Evolutionary conservation across 2,113 vertebrate species (phyloP).

Genomic region (Apus apus): DNA sequence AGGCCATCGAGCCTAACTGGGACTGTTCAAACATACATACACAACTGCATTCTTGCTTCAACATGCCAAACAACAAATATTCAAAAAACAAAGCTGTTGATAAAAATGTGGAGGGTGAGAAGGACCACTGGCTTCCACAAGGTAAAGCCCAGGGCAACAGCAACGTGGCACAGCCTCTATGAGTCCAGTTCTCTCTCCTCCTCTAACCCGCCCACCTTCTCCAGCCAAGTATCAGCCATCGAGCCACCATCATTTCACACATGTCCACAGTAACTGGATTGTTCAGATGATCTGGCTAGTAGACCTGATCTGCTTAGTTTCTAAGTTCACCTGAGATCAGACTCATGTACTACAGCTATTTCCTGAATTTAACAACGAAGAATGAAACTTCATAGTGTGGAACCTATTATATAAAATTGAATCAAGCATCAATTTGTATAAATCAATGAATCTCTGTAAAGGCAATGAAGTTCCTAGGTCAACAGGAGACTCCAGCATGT

Average conservation of each 20-base stretch:
- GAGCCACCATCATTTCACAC: neutral
- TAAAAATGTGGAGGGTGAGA: neutral
- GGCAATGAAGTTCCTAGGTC: neutral
- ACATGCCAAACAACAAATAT: neutral
- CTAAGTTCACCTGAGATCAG: neutral
- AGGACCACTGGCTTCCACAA: neutral
- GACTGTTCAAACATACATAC: neutral
- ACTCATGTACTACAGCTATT: neutral
- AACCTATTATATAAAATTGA: neutral
- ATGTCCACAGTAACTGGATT: neutral
- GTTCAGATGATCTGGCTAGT: neutral
- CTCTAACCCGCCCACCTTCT: neutral
- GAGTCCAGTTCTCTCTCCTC: neutral
- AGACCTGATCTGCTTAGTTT: neutral
- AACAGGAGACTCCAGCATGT: neutral
- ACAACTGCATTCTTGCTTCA: neutral
- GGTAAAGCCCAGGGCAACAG: neutral
- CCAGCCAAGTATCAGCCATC: neutral
- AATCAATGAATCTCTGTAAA: neutral
- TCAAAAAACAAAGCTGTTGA: neutral
- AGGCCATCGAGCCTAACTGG: neutral
- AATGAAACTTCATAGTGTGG: neutral
- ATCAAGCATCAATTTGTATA: neutral
- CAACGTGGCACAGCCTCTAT: neutral
- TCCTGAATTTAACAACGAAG: neutral